Conservation (phyloP, 2,888 invertebrate species). For the Sipha maydis region DNA sequence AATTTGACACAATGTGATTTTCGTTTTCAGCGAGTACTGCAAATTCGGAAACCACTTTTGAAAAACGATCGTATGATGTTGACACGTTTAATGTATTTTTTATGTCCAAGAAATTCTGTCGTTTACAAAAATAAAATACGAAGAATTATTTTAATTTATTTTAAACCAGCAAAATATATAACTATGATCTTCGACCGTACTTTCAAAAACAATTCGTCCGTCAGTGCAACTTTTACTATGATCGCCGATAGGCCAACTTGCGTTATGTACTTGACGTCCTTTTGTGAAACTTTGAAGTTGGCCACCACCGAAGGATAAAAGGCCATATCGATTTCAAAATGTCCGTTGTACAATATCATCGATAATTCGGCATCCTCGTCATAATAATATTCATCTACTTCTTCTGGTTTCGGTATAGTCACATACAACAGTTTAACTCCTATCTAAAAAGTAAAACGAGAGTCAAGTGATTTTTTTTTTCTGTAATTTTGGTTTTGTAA, state of each 20-base stretch:
- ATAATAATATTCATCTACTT: slow-evolving; percentile 66
- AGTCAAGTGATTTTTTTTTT: background rate
- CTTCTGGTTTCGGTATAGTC: slow-evolving; percentile 58
- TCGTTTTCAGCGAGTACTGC: slow-evolving; percentile 60
- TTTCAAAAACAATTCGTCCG: slow-evolving; percentile 72
- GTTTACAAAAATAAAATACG: slow-evolving; percentile 63
- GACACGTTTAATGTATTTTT: slow-evolving; percentile 72
- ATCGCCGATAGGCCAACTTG: slow-evolving; percentile 69
- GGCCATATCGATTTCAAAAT: slow-evolving; percentile 72
- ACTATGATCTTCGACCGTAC: slow-evolving; percentile 67
- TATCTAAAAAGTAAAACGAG: slow-evolving; percentile 19
- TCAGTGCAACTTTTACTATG: slow-evolving; percentile 71
- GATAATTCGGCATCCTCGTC: slow-evolving; percentile 67
- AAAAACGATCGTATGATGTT: slow-evolving; percentile 70
- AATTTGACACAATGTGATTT: slow-evolving; percentile 53
- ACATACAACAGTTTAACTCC: slow-evolving; percentile 64
- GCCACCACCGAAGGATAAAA: slow-evolving; percentile 73
- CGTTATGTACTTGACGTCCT: slow-evolving; percentile 66
- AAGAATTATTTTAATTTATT: too few relatives aligned
- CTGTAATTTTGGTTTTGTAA: too few relatives aligned
- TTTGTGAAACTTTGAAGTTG: slow-evolving; percentile 69
- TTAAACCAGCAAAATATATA: too few relatives aligned
- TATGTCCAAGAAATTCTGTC: slow-evolving; percentile 70
- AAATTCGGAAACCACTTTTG: slow-evolving; percentile 59
- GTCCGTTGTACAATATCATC: slow-evolving; percentile 71